Evolutionary conservation across 2,888 invertebrate genomes (phyloP).

Genomic region (Melinopterus prodromus): DNA sequence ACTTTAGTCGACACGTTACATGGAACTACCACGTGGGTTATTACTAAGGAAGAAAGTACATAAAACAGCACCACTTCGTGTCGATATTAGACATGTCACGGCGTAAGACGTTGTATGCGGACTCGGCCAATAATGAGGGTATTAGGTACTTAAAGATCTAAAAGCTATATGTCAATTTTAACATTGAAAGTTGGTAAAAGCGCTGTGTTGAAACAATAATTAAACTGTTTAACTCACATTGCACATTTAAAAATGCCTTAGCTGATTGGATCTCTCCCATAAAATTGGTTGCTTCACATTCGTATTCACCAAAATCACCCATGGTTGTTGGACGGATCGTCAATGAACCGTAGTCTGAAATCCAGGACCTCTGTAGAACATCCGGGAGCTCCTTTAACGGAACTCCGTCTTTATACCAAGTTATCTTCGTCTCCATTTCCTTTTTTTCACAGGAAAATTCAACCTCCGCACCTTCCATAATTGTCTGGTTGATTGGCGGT

Average conservation of each 20-base stretch:
- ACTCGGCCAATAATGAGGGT: no score
- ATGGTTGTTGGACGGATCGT: conserved; percentile 80
- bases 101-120: no score
- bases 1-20: no score
- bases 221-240: conserved; percentile 72
- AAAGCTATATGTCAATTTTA: no score
- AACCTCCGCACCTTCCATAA: conserved; percentile 83
- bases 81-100: no score
- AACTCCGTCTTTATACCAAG: conserved; percentile 75
- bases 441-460: conserved; percentile 85
- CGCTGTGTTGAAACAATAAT: conserved; percentile 16
- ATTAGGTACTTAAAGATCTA: no score
- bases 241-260: conserved; percentile 88
- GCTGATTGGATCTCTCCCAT: conserved; percentile 81
- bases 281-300: conserved; percentile 81
- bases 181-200: no score
- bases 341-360: conserved; percentile 81
- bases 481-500: conserved; percentile 89
- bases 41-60: no score
- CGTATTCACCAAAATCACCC: conserved; percentile 87
- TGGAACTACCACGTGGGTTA: no score
- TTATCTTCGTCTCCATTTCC: conserved; percentile 68
- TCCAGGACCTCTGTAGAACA: conserved; percentile 68
- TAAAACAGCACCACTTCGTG: no score
- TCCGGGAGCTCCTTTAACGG: conserved; percentile 70